These are phyloP conservation scores for Drosophila serrata DNA, from an alignment of 1,140 invertebrate species.

Conservation along the genomic window DNA sequence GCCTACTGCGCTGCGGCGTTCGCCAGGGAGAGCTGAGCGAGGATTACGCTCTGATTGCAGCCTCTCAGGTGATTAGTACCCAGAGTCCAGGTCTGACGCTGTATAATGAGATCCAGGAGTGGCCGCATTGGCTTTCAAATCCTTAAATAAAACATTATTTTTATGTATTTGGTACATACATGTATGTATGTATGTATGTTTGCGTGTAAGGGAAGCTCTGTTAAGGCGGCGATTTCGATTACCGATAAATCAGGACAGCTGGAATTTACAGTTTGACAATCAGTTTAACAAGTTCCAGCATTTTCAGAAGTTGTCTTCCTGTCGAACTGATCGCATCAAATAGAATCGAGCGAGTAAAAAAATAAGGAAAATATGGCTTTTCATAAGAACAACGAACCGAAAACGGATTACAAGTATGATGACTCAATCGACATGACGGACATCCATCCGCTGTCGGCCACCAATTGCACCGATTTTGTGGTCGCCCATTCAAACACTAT, in stretches of 20 bases:
- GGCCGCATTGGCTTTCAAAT: conserved; percentile 78
- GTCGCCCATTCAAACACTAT: conserved; percentile 26
- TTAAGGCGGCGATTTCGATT: background rate
- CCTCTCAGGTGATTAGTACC: conserved; percentile 87
- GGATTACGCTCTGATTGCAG: conserved; percentile 88
- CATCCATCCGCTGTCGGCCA: conserved; percentile 15
- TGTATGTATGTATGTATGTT: background rate
- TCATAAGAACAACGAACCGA: no score
- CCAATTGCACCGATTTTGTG: conserved; percentile 51
- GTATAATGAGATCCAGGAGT: conserved; percentile 86
- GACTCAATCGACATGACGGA: rapidly evolving
- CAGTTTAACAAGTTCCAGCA: no score
- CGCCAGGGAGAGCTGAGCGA: conserved; percentile 86
- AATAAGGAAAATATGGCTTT: background rate
- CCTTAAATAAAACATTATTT: conserved; percentile 32
- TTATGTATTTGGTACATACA: background rate
- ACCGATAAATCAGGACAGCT: background rate
- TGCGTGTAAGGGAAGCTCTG: background rate
- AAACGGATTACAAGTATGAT: no score
- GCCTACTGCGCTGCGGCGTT: conserved; percentile 88
- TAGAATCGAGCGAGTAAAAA: background rate
- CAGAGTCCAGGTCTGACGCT: conserved; percentile 88
- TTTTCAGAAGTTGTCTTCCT: background rate
- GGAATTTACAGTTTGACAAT: background rate
- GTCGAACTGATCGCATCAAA: background rate